phyloP scores from a whole-genome alignment of 1,140 invertebrate species.

The Drosophila hydei region DNA sequence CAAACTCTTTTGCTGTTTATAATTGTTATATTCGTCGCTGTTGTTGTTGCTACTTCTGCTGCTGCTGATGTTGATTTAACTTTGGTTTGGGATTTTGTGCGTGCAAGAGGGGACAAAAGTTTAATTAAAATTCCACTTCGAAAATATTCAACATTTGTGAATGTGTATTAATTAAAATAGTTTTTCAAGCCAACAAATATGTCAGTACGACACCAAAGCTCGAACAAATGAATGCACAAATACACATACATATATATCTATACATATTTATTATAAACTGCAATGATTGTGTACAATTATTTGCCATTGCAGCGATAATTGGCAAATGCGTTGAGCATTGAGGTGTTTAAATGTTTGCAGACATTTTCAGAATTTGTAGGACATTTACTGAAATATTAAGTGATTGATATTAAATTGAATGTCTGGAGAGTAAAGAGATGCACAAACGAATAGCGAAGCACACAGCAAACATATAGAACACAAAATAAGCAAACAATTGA shows the following conservation, averaged over 20 bases:
- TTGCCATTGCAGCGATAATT: conserved; percentile 6
- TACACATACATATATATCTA: not conserved
- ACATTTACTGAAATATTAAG: not conserved
- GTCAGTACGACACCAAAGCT: conserved; percentile 17
- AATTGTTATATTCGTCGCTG: conserved; percentile 46
- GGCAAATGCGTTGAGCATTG: conserved; percentile 9
- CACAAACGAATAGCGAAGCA: conserved; percentile 31
- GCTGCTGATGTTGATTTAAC: conserved; percentile 13
- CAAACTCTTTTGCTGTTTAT: conserved; percentile 48
- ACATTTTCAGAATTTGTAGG: not conserved
- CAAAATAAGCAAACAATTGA: conserved; percentile 11
- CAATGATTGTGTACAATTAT: not conserved
- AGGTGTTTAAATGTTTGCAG: not conserved
- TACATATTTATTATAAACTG: not conserved
- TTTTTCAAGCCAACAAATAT: conserved; percentile 60
- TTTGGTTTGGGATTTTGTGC: conserved; percentile 43
- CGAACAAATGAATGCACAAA: conserved; percentile 4
- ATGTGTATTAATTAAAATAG: conserved; percentile 83
- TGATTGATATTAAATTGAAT: not conserved
- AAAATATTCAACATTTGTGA: conserved; percentile 77
- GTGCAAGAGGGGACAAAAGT: conserved; percentile 67
- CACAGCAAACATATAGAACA: conserved; percentile 24
- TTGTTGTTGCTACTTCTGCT: conserved; percentile 30
- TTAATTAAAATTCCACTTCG: conserved; percentile 84
- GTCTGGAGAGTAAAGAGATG: conserved; percentile 1